Percentiles rank a stretch among this genome's conserved stretches.
Conservation (phyloP, 2,888 invertebrate species). For the Pseudococcus jackbeardsleyi region DNA sequence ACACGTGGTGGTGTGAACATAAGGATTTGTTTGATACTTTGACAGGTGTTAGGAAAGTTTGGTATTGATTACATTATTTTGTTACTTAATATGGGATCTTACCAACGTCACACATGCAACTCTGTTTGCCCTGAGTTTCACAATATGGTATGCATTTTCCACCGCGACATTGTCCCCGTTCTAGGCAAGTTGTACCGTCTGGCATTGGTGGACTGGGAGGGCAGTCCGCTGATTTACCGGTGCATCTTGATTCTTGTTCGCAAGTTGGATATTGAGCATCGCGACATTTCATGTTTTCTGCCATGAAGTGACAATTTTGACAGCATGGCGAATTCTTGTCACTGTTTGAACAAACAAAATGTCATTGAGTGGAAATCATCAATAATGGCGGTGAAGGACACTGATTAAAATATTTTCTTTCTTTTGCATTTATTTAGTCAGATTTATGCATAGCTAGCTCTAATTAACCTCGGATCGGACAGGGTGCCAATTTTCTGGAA, state of each 20-base stretch:
- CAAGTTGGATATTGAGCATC: constrained; percentile 93
- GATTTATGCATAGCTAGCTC: too few species aligned
- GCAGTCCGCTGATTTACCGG: constrained; percentile 84
- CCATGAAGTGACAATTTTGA: constrained; percentile 89
- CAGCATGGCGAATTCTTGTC: constrained; percentile 98
- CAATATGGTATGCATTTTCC: constrained; percentile 97
- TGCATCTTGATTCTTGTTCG: constrained; percentile 91
- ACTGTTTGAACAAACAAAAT: constrained; percentile 73
- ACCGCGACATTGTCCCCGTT: constrained; percentile 88
- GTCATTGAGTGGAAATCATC: too few species aligned
- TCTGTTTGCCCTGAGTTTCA: constrained; percentile 91
- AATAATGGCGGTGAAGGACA: too few species aligned
- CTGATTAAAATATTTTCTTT: too few species aligned
- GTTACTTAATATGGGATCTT: constrained; percentile 69
- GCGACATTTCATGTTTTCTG: constrained; percentile 85
- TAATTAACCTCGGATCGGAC: too few species aligned
- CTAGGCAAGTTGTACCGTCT: constrained; percentile 90
- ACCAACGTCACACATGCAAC: constrained; percentile 97
- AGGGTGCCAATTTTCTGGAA: too few species aligned
- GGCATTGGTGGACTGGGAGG: constrained; percentile 89
- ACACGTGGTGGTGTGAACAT: neutral
- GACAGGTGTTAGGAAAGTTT: neutral
- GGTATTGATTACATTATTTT: neutral
- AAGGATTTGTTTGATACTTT: too few species aligned
- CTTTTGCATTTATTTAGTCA: too few species aligned